phyloP scores from a whole-genome alignment of 53 echinoderm and acorn worm genomes.

The Henricia sp. region DNA sequence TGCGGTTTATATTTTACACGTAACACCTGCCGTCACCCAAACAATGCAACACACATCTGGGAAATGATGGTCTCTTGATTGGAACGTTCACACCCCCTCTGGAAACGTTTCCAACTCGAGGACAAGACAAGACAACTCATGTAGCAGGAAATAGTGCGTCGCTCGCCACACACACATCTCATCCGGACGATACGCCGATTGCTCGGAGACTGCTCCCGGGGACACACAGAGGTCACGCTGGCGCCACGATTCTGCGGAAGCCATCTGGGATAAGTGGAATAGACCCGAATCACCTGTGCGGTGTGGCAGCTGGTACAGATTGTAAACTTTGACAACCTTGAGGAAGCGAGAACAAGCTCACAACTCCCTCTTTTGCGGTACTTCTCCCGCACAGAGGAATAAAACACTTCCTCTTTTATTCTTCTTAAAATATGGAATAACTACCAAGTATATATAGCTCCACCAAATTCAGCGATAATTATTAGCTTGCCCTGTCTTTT shows the following conservation, averaged over 20 bases:
- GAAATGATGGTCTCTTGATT: conserved; percentile 50
- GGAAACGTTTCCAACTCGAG: conserved; percentile 9
- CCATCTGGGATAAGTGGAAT: conserved; percentile 60
- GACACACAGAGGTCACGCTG: conserved; percentile 61
- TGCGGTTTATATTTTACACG: conserved; percentile 60
- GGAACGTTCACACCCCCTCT: conserved; percentile 58
- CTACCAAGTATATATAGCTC: too few relatives aligned
- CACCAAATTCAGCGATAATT: neutral
- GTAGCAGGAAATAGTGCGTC: conserved; percentile 36
- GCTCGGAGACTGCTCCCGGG: conserved; percentile 42
- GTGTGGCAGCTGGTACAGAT: conserved; percentile 49
- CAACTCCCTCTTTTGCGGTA: conserved; percentile 8
- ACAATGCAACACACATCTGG: conserved; percentile 65
- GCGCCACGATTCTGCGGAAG: conserved; percentile 41
- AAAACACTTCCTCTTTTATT: too few relatives aligned
- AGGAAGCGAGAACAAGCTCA: conserved; percentile 2
- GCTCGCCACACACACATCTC: conserved; percentile 29
- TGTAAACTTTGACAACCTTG: conserved; percentile 48
- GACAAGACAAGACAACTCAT: neutral
- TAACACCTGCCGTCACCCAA: conserved; percentile 67
- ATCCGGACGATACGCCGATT: conserved; percentile 36
- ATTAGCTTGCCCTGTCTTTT: too few relatives aligned
- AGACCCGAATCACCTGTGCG: conserved; percentile 48
- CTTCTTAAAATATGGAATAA: too few relatives aligned
- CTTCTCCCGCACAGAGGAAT: too few relatives aligned